Evolutionary conservation across 2,113 vertebrate species (phyloP).

Genomic region (Lathamus discolor): DNA sequence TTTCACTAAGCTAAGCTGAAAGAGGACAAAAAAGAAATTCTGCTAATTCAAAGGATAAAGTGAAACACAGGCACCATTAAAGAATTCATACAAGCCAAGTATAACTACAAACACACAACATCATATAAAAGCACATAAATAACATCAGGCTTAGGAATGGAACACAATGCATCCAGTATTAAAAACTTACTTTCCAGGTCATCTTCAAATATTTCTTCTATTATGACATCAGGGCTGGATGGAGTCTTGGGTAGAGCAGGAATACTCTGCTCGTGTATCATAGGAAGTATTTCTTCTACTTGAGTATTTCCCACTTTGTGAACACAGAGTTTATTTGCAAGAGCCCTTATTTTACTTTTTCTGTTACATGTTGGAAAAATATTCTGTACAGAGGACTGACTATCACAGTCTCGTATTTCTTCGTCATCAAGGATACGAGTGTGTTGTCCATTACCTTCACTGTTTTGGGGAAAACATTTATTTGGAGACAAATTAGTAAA

Average conservation of each 20-base stretch:
- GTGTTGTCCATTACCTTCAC: not conserved
- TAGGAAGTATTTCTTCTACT: not conserved
- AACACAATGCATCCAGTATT: not conserved
- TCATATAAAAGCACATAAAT: not conserved
- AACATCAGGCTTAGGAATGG: not conserved
- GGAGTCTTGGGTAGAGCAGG: not conserved
- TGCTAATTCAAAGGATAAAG: not conserved
- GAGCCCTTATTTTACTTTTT: not conserved
- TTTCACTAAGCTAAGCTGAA: not conserved
- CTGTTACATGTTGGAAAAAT: not conserved
- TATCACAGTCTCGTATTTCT: not conserved
- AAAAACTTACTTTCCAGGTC: constrained; percentile 64
- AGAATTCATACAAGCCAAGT: rapidly evolving
- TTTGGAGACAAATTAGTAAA: constrained; percentile 24
- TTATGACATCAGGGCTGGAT: constrained; percentile 75
- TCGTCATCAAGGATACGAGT: not conserved
- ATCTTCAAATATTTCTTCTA: constrained; percentile 83
- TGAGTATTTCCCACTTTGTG: not conserved
- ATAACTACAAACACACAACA: not conserved
- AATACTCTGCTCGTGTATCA: not conserved
- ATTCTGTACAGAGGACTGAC: not conserved
- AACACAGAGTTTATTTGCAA: not conserved
- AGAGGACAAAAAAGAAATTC: not conserved
- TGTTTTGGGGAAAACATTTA: constrained; percentile 60
- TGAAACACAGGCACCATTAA: not conserved